Evolutionary conservation across 2,888 invertebrate species (phyloP).

Genomic region (Ptychoptera albimana): DNA sequence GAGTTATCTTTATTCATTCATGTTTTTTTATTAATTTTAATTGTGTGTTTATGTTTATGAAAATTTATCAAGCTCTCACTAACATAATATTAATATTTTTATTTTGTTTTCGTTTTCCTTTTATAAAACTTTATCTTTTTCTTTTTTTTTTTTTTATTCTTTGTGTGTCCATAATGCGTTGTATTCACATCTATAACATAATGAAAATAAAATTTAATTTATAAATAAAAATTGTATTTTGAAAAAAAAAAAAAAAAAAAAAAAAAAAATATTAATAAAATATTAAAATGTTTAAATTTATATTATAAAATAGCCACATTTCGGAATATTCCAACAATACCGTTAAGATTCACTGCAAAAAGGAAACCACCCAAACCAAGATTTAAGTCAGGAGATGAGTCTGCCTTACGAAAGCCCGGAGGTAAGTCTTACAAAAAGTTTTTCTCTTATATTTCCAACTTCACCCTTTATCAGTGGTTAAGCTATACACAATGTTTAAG

Average conservation of each 20-base stretch:
- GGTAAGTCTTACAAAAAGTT: constrained; percentile 14
- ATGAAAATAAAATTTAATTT: constrained; percentile 2
- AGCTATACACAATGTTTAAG: too few relatives aligned
- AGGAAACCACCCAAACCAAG: constrained; percentile 2
- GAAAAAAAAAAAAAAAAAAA: too few relatives aligned
- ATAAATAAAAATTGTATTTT: background rate
- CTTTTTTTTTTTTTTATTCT: too few relatives aligned
- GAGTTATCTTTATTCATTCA: too few relatives aligned
- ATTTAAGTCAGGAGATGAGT: constrained; percentile 24
- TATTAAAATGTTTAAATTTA: background rate
- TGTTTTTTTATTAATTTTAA: too few relatives aligned
- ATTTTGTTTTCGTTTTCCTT: too few relatives aligned
- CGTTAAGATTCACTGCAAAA: constrained; percentile 2
- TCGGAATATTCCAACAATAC: background rate
- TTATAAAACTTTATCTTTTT: too few relatives aligned
- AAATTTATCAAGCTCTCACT: too few relatives aligned
- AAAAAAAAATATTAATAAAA: background rate
- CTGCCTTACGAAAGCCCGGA: constrained; percentile 21
- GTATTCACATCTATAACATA: too few relatives aligned
- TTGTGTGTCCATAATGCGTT: too few relatives aligned
- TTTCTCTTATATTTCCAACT: background rate
- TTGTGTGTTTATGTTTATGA: too few relatives aligned
- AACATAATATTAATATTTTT: too few relatives aligned
- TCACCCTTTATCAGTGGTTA: background rate
- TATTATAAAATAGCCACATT: background rate